These are phyloP conservation scores for Achlya flavicornis DNA, from an alignment of 2,888 invertebrate species.

Conservation along the genomic window DNA sequence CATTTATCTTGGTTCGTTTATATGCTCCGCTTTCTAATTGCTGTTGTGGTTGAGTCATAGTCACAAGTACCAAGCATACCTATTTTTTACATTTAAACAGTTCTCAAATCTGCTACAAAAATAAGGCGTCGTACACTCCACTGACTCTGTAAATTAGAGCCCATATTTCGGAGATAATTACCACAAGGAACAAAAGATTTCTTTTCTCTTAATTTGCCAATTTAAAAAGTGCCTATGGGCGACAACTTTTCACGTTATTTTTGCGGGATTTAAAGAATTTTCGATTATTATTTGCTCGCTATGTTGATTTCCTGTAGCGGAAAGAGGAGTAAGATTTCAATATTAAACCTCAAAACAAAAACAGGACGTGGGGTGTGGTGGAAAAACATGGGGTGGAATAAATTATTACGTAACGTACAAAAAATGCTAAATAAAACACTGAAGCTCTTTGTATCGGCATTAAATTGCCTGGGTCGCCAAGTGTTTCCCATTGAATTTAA, in stretches of 20 bases:
- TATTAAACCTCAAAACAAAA: neutral
- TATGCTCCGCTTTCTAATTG: slow-evolving; percentile 25
- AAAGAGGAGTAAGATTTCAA: neutral
- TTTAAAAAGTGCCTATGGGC: slow-evolving; percentile 5
- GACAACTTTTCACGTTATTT: neutral
- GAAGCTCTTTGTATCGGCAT: too few relatives aligned
- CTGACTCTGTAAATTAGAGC: neutral
- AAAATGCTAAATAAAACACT: slow-evolving; percentile 1
- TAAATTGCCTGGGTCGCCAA: neutral
- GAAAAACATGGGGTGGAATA: neutral
- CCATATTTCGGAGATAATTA: slow-evolving; percentile 1
- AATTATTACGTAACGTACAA: neutral
- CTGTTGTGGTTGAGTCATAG: neutral
- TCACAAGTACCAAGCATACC: neutral
- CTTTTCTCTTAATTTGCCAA: neutral
- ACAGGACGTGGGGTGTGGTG: neutral
- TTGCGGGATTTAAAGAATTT: neutral
- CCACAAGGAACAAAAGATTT: neutral
- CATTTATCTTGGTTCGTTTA: slow-evolving; percentile 46
- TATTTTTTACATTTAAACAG: neutral
- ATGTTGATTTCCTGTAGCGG: neutral
- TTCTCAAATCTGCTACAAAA: slow-evolving; percentile 7
- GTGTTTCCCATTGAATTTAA: slow-evolving; percentile 1
- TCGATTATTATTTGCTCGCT: neutral
- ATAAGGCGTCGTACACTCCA: slow-evolving; percentile 7